Base-by-base conservation (phyloP, 2,797 vertebrate species). In the Choloepus didactylus region DNA sequence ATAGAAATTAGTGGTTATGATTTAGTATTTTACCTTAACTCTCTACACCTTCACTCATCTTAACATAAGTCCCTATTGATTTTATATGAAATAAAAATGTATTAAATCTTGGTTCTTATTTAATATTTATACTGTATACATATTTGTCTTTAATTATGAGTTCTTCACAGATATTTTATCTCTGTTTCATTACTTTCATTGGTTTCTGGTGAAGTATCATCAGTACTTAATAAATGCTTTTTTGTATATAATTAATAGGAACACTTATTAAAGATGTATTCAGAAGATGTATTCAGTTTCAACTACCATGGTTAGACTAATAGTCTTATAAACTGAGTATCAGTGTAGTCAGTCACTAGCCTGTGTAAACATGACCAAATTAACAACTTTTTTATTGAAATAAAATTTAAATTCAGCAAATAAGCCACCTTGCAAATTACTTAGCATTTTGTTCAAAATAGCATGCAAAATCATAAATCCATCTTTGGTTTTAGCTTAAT, bases 321-420 rank as follows among this genome's bases (percentile, higher is more conserved):
- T 85, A 25, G 21, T 94, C 80, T 87, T 95, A 83, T 21, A 92
- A 81, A 91, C 41, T 80, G 27, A 83, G 70, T n/a, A 79, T 89
- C 38, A 73, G 5, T 84, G 10, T 49, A 80, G 25, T 54, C 18
- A 15, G 16, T 89, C 64, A 94, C 38, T 75, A 86, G 51, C 54
- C 59, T 95, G 86, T 91, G 54, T 92, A 87, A 95, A 77, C 46
- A 49, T 83, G 75, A 88, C 56, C 67, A 94, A 76, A 87, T 93
- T 91, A 60, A 35, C 19, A 91, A 35, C 75, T 91, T 85, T 91
- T 87, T 41, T 81, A 89, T 51, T 70, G 82, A 77, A 41, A 19
- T 69, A 79, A 91, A 75, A 86, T 31, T 89, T 82, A 92, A 87
- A 73, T 81, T 88, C 12, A 86, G 29, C 38, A 75, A 85, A 64